Conservation (phyloP, 2,113 vertebrate genomes). For the Perca fluviatilis region DNA sequence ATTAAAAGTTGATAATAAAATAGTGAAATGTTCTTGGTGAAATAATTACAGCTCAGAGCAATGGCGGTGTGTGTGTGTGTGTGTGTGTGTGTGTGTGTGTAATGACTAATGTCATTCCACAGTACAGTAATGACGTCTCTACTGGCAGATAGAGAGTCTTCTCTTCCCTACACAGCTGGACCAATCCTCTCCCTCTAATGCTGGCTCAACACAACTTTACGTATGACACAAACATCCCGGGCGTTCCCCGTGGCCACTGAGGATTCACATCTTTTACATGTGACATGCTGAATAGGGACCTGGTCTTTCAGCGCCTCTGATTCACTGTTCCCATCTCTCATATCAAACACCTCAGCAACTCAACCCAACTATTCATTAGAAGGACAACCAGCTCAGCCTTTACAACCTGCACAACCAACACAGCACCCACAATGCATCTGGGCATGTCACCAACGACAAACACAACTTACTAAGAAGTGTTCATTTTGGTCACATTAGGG, state of each 20-base stretch:
- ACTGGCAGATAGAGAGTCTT: conserved; percentile 77
- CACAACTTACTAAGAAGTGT: neutral
- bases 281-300: neutral
- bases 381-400: neutral
- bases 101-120: conserved; percentile 17
- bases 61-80: conserved; percentile 55
- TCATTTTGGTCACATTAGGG: conserved; percentile 53
- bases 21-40: conserved; percentile 87
- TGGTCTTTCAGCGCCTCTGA: neutral
- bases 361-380: neutral
- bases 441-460: conserved; percentile 9
- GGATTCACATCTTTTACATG: neutral
- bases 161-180: conserved; percentile 36
- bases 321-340: neutral
- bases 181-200: conserved; percentile 17
- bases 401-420: neutral
- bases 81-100: conserved; percentile 40
- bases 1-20: conserved; percentile 82
- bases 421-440: neutral
- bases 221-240: conserved; percentile 11
- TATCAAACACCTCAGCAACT: neutral
- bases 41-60: conserved; percentile 81
- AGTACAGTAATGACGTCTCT: conserved; percentile 55
- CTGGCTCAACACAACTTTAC: conserved; percentile 1
- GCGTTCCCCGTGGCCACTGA: neutral